A percentile compares a stretch with the other conserved stretches of the same genome.
Evolutionary conservation across 2,888 invertebrate genomes (phyloP).

Genomic region (Diploptera punctata): DNA sequence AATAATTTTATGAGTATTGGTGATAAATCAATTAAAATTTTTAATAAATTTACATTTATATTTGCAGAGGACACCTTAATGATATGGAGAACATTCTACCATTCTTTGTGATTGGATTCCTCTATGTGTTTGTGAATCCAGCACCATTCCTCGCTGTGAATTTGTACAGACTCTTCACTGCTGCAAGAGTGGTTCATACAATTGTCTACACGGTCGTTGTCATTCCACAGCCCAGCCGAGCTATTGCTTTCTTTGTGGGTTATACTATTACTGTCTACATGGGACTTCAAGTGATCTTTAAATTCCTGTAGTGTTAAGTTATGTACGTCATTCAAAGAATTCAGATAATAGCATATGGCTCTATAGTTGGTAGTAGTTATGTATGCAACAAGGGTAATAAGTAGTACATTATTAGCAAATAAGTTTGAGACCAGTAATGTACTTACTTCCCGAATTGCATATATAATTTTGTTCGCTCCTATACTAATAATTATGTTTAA

Average conservation of each 20-base stretch:
- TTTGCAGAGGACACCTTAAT: constrained; percentile 70
- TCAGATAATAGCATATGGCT: too few relatives aligned
- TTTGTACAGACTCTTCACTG: constrained; percentile 64
- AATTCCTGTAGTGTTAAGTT: too few relatives aligned
- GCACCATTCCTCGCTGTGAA: constrained; percentile 57
- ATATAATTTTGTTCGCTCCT: too few relatives aligned
- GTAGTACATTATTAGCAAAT: too few relatives aligned
- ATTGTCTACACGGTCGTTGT: constrained; percentile 68
- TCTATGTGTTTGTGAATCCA: constrained; percentile 68
- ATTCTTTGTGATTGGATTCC: constrained; percentile 65
- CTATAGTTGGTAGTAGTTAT: too few relatives aligned
- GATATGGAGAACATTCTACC: constrained; percentile 75
- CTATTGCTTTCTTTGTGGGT: constrained; percentile 56
- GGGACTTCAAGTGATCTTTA: constrained; percentile 52
- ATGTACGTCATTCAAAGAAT: too few relatives aligned
- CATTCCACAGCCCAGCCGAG: constrained; percentile 65
- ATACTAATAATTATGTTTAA: too few relatives aligned
- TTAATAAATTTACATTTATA: constrained; percentile 26
- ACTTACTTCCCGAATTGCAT: too few relatives aligned
- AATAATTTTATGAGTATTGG: too few relatives aligned
- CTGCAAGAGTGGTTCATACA: constrained; percentile 65
- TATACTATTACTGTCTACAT: constrained; percentile 59
- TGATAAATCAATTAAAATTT: too few relatives aligned
- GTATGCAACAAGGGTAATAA: too few relatives aligned
- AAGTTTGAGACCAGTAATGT: too few relatives aligned